These are phyloP conservation scores for Caenorhabditis briggsae DNA, from an alignment of 1,140 invertebrate genomes.

Conservation along the genomic window DNA sequence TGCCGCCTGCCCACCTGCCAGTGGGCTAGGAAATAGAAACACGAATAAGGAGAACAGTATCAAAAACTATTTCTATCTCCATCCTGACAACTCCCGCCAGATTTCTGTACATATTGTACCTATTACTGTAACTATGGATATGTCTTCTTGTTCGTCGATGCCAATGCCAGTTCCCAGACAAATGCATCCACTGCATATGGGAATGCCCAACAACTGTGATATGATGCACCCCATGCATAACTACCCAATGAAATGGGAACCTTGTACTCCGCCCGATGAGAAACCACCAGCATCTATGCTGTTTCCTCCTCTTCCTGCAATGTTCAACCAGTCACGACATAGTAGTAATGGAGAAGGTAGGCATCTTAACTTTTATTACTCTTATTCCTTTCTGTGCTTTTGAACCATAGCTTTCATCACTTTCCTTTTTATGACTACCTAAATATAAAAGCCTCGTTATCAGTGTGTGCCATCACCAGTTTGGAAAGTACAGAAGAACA, in stretches of 20 bases:
- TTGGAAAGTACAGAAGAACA: constrained; percentile 9
- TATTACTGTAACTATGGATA: constrained; percentile 28
- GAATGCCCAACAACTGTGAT: constrained; percentile 5
- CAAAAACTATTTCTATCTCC: neutral
- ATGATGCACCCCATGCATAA: constrained; percentile 30
- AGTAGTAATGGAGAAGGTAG: constrained; percentile 42
- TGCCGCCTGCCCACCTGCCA: constrained; percentile 50
- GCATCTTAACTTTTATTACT: neutral
- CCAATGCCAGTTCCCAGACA: neutral
- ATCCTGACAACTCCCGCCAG: neutral
- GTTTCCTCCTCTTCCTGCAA: neutral
- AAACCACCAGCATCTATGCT: constrained; percentile 5
- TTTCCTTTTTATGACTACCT: constrained; percentile 1
- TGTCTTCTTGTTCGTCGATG: neutral
- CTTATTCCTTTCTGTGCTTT: neutral
- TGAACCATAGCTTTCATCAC: neutral
- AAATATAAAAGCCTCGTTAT: neutral
- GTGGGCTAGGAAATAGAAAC: constrained; percentile 27
- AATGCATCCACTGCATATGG: constrained; percentile 19
- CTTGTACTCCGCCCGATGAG: constrained; percentile 40
- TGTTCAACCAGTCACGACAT: constrained; percentile 29
- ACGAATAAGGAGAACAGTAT: constrained; percentile 41
- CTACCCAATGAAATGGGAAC: constrained; percentile 34
- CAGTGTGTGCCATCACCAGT: neutral
- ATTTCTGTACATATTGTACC: constrained; percentile 35